A percentile compares a stretch with the other conserved stretches of the same genome.
Conservation (phyloP, 2,888 invertebrate genomes). For the Megalurothrips usitatus region DNA sequence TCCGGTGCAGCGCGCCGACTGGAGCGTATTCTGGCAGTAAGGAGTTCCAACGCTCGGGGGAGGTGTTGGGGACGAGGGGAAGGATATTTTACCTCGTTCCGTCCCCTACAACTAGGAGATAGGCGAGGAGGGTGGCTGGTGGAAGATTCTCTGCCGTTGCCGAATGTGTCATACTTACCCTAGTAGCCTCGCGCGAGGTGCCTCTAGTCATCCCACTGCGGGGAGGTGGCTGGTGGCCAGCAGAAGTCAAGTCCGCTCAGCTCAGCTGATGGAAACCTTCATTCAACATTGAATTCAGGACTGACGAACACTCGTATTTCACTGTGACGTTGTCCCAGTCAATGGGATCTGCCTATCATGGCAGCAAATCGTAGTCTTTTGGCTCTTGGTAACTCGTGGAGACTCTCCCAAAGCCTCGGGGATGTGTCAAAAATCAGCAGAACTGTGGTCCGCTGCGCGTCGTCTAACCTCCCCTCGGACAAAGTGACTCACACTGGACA, state of each 20-base stretch:
- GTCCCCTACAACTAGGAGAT: too few species aligned
- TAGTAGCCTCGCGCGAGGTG: background rate
- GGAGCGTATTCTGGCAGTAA: too few species aligned
- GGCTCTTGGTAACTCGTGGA: background rate
- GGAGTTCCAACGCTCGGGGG: too few species aligned
- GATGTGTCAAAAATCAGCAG: background rate
- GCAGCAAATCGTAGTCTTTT: background rate
- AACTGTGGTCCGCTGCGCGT: background rate
- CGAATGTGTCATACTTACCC: background rate
- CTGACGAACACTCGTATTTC: background rate
- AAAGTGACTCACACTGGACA: constrained; percentile 37
- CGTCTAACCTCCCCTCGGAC: constrained; percentile 29
- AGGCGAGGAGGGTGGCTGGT: too few species aligned
- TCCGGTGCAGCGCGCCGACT: too few species aligned
- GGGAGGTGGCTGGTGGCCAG: background rate
- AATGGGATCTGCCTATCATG: background rate
- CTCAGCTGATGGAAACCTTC: background rate
- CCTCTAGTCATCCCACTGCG: background rate
- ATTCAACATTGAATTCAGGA: background rate
- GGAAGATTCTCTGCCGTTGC: background rate
- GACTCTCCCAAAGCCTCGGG: background rate
- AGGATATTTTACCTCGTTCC: too few species aligned
- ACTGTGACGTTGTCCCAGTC: background rate
- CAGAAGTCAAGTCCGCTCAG: too few species aligned
- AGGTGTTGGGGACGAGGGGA: too few species aligned